phyloP scores from a whole-genome alignment of 2,113 vertebrate species.

The Scalopus aquaticus region DNA sequence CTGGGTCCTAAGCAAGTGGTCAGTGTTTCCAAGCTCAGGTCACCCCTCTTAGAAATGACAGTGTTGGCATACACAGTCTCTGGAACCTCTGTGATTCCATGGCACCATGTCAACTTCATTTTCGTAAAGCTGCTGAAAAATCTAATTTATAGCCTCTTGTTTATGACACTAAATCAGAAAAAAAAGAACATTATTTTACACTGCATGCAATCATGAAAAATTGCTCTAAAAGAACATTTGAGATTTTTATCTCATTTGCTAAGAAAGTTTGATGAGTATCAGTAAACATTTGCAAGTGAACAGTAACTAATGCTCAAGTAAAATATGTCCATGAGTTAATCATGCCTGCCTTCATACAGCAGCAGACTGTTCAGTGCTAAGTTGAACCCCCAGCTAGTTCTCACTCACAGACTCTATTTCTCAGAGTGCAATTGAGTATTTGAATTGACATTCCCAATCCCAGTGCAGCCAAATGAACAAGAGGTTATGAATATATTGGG shows the following conservation, averaged over 20 bases:
- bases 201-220: background rate
- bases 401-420: background rate
- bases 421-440: slow-evolving; percentile 52
- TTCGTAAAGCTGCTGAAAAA: background rate
- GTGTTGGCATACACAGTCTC: background rate
- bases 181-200: background rate
- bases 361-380: background rate
- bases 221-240: background rate
- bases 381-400: background rate
- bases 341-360: background rate
- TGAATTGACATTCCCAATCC: slow-evolving; percentile 57
- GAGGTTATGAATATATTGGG: background rate
- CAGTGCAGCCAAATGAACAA: slow-evolving; percentile 5
- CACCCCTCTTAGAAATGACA: background rate
- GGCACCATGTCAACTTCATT: background rate
- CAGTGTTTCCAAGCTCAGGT: background rate
- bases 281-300: background rate
- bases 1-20: background rate
- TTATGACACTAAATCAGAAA: background rate
- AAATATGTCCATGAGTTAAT: slow-evolving; percentile 22
- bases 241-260: background rate
- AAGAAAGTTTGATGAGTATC: background rate
- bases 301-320: background rate
- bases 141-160: background rate
- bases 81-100: background rate